phyloP scores from a whole-genome alignment of 2,888 invertebrate genomes.

The Epinotia brunnichana region DNA sequence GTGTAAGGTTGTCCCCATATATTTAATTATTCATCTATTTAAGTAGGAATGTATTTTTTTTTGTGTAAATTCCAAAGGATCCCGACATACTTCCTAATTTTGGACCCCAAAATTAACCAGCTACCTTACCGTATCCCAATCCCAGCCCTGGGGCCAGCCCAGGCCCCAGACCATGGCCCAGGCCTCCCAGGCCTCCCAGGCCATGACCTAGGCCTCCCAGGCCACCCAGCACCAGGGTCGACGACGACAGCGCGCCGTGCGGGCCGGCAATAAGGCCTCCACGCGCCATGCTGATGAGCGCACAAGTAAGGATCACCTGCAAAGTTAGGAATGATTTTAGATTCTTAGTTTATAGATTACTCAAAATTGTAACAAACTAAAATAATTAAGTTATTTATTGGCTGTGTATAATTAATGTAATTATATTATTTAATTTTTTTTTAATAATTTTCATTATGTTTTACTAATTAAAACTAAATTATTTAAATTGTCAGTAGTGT shows the following conservation, averaged over 20 bases:
- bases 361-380: no score
- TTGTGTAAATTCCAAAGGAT: no score
- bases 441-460: no score
- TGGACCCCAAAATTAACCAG: background rate
- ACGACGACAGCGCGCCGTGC: constrained; percentile 74
- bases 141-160: constrained; percentile 53
- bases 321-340: constrained; percentile 29
- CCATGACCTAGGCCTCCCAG: constrained; percentile 64
- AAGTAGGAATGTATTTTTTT: no score
- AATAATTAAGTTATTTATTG: no score
- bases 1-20: no score
- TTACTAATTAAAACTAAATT: no score
- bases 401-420: no score
- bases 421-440: no score
- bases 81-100: no score
- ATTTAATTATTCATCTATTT: no score
- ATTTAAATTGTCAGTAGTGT: no score
- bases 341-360: background rate
- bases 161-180: constrained; percentile 47
- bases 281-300: constrained; percentile 71
- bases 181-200: constrained; percentile 63
- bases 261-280: constrained; percentile 76
- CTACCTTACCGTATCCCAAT: constrained; percentile 52
- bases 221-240: constrained; percentile 73
- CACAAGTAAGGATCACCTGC: constrained; percentile 66